Conservation (phyloP, 2,113 vertebrate species). For the Actenoides lindsayi region DNA sequence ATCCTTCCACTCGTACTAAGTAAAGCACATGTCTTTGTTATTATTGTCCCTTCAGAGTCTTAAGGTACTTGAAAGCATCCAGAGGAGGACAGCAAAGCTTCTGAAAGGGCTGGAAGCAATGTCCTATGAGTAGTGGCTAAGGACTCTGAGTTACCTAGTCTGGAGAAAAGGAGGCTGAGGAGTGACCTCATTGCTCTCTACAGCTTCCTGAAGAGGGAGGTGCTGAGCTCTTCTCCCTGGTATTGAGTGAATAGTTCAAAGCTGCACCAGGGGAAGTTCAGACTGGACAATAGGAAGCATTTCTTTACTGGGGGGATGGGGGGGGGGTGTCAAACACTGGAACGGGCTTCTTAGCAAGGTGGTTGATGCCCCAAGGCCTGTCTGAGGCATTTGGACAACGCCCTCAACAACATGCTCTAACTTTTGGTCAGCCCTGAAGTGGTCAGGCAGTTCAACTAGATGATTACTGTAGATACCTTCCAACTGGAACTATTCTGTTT, state of each 20-base stretch:
- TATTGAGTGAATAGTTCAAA: background rate
- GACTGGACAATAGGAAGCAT: background rate
- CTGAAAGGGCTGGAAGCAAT: background rate
- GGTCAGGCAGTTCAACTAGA: background rate
- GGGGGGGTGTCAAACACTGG: background rate
- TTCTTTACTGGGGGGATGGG: background rate
- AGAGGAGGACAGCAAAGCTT: background rate
- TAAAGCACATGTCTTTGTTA: background rate
- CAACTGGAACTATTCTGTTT: background rate
- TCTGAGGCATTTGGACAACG: background rate
- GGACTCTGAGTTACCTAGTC: background rate
- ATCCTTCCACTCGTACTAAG: background rate
- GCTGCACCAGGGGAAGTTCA: background rate
- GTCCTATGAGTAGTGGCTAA: background rate
- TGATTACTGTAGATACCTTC: background rate
- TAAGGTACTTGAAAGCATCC: background rate
- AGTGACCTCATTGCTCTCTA: background rate
- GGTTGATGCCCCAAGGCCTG: background rate
- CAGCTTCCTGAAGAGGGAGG: background rate
- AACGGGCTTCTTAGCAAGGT: background rate
- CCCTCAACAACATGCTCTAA: background rate
- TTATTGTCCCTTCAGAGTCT: background rate
- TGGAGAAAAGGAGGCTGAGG: background rate
- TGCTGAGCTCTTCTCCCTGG: background rate
- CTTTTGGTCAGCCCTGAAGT: background rate